Percentiles rank a stretch among this genome's conserved stretches.
These are phyloP conservation scores for Tethea ocularis DNA, from an alignment of 2,888 invertebrate genomes.

Conservation along the genomic window DNA sequence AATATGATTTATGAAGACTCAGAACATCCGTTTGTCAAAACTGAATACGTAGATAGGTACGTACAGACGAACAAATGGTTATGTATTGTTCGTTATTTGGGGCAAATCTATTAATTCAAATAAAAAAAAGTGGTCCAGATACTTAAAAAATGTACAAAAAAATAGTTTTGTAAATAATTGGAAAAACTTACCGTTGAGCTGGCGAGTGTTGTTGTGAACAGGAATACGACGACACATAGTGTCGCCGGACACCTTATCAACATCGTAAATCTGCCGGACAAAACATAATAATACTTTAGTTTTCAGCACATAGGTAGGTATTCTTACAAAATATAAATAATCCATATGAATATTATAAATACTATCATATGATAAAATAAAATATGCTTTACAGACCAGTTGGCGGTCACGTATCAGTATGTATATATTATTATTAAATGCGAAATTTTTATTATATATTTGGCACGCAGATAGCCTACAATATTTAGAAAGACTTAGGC, in stretches of 20 bases:
- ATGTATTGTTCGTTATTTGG: constrained; percentile 15
- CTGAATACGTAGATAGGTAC: not conserved
- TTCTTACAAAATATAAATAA: no score
- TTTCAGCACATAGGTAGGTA: constrained; percentile 15
- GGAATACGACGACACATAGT: constrained; percentile 86
- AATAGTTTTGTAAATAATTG: not conserved
- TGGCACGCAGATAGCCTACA: no score
- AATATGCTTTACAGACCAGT: no score
- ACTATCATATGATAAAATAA: no score
- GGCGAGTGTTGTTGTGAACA: constrained; percentile 82
- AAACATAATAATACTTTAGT: constrained; percentile 60
- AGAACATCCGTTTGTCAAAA: constrained; percentile 14
- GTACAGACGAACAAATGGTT: not conserved
- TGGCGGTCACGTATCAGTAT: no score
- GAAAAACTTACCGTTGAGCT: constrained; percentile 84
- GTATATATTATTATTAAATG: no score
- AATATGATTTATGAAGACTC: constrained; percentile 54
- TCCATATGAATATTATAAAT: no score
- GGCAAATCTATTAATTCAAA: constrained; percentile 6
- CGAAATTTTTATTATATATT: no score
- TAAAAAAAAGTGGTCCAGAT: not conserved
- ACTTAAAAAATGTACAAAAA: not conserved
- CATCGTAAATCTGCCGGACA: constrained; percentile 87
- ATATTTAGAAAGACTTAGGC: no score
- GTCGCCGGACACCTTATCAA: constrained; percentile 89